Evolutionary conservation across 35 echinoderm and acorn worm genomes (phyloP).

Genomic region (Ophiothrix spiculata): DNA sequence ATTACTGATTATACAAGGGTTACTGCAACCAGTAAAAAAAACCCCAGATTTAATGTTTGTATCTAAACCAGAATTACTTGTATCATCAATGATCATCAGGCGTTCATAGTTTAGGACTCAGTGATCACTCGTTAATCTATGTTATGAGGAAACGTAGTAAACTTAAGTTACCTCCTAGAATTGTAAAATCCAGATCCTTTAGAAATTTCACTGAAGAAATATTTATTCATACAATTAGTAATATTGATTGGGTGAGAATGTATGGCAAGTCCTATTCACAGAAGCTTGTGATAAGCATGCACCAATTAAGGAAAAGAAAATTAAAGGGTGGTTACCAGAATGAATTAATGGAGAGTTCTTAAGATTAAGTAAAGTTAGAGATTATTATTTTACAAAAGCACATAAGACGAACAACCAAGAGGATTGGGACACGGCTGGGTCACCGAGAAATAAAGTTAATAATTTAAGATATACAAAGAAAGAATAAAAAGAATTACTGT

Average conservation of each 20-base stretch:
- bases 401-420: neutral
- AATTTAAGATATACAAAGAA: neutral
- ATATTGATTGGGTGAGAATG: no score
- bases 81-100: neutral
- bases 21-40: neutral
- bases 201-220: no score
- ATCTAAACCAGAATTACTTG: neutral
- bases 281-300: neutral
- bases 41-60: neutral
- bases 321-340: neutral
- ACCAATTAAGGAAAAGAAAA: neutral
- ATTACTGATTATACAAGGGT: neutral
- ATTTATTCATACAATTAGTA: no score
- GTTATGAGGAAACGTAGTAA: no score
- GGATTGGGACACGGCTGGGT: neutral
- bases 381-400: neutral
- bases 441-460: neutral
- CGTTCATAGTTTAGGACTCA: neutral
- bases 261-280: no score
- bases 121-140: neutral
- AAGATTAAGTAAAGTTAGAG: neutral
- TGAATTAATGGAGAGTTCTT: neutral
- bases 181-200: no score
- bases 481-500: slow-evolving; percentile 7
- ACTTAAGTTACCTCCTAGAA: no score